A percentile compares a stretch with the other conserved stretches of the same genome.
Evolutionary conservation across 2,888 invertebrate genomes (phyloP).

Genomic region (Pollenia labialis): DNA sequence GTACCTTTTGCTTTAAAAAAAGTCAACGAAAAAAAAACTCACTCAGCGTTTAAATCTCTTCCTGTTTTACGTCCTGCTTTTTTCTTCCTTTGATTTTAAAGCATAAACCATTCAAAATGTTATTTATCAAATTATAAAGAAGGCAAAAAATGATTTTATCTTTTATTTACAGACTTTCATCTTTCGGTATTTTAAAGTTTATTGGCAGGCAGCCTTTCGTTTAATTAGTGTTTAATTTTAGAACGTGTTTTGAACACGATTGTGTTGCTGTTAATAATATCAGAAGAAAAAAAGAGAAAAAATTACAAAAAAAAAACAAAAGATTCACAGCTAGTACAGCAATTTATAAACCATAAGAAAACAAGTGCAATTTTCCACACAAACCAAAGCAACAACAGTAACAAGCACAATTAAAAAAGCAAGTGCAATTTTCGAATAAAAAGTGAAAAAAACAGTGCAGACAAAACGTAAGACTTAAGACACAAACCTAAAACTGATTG

Average conservation of each 20-base stretch:
- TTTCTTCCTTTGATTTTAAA: neutral
- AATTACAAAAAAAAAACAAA: conserved; percentile 30
- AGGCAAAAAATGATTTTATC: conserved; percentile 41
- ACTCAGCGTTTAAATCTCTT: conserved; percentile 1
- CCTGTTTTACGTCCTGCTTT: neutral
- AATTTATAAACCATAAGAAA: conserved; percentile 49
- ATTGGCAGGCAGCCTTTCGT: conserved; percentile 63
- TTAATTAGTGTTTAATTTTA: conserved; percentile 71
- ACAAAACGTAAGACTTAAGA: conserved; percentile 65
- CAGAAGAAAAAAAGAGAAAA: conserved; percentile 14
- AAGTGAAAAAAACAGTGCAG: neutral
- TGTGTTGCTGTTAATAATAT: conserved; percentile 49
- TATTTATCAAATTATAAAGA: conserved; percentile 35
- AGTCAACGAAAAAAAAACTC: no score
- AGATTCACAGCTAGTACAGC: conserved; percentile 55
- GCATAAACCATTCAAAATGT: conserved; percentile 18
- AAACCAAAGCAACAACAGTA: conserved; percentile 38
- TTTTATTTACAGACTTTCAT: conserved; percentile 61
- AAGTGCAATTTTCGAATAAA: conserved; percentile 49
- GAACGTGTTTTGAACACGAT: conserved; percentile 69
- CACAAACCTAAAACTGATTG: conserved; percentile 40
- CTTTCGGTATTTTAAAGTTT: conserved; percentile 57
- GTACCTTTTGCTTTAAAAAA: neutral
- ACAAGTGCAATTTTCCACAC: conserved; percentile 63
- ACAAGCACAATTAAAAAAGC: conserved; percentile 43